Base-by-base conservation (phyloP, 2,888 invertebrate genomes). In the Pasiphila rectangulata region DNA sequence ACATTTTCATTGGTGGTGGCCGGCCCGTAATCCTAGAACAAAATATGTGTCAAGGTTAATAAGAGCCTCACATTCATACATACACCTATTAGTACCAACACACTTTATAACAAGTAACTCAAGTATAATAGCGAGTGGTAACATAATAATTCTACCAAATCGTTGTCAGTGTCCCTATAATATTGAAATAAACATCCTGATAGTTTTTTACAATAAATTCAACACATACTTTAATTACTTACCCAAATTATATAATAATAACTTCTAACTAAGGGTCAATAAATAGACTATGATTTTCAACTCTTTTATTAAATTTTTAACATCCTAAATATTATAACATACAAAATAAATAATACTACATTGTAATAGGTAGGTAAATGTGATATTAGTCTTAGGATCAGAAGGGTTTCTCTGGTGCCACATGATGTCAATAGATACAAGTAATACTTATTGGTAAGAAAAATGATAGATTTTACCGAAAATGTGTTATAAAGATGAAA, bases 11-110 rank as follows among this genome's bases (percentile, higher is more conserved):
- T 84, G 88, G 88, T 72, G 89, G 88, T 75, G 88, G 88, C 69
- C 87, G 88, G 84, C 88, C 89, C 85, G 80, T 85, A 86, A 84
- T 81, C 80, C 89, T 89, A 69, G 57, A 88, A 88, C 75, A 84
- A 83, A 44, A 42, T 56, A 50, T 57, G 51, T 46, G 59, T 47
- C 40, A 47, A 42, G 24, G 21, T 46, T 15, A 13, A 27, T 13
- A 27, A 27, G 12, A 27, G 7, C 3, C 7, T 4, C 7, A 27
- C 13, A 13, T 25, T 13, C 3, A 27, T 27, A 13, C 13, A 13
- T 27, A 2, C 27, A 3, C 13, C 7, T 27, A 27, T 6, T 27
- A 13, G 7, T 12, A 4, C 1, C 17, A 38, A 25, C 7, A 12
- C 10, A 37, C n/a, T 19, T 19, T 7, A 7, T 13, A 12, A 23